phyloP scores from a whole-genome alignment of 2,888 invertebrate genomes.

The Andrena bicolor region DNA sequence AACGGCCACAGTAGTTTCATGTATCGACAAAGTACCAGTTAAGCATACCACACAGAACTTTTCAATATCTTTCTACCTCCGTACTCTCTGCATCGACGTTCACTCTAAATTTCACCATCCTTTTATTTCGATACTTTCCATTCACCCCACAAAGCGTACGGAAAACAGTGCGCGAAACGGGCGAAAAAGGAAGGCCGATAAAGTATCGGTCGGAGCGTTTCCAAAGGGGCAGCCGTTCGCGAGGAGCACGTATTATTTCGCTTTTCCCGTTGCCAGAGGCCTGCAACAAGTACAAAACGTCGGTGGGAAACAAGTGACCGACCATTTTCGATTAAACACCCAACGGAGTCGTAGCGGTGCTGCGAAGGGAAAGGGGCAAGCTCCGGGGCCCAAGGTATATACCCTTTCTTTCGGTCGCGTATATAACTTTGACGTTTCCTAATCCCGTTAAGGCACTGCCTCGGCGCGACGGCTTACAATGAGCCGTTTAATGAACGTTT shows the following conservation, averaged over 20 bases:
- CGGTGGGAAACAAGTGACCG: slow-evolving; percentile 14
- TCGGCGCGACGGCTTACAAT: slow-evolving; percentile 9
- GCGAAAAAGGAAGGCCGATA: slow-evolving; percentile 4
- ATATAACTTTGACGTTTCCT: slow-evolving; percentile 37
- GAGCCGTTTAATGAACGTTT: slow-evolving; percentile 53
- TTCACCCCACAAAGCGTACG: neutral
- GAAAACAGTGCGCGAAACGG: neutral
- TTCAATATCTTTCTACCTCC: too few relatives aligned
- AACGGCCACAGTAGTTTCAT: too few relatives aligned
- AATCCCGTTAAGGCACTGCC: slow-evolving; percentile 40
- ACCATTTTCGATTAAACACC: slow-evolving; percentile 18
- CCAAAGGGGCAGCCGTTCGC: neutral
- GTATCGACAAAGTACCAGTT: neutral
- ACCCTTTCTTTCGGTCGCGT: neutral
- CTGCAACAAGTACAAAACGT: slow-evolving; percentile 21
- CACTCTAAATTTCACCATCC: slow-evolving; percentile 4
- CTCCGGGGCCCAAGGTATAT: too few relatives aligned
- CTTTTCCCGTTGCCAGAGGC: too few relatives aligned
- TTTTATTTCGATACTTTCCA: neutral
- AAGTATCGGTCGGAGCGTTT: slow-evolving; percentile 15
- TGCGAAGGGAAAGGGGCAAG: too few relatives aligned
- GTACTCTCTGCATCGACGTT: neutral
- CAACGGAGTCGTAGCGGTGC: neutral
- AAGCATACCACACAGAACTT: neutral
- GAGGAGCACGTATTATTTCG: slow-evolving; percentile 9